These are phyloP conservation scores for Pelodiscus sinensis DNA, from an alignment of 2,113 vertebrate species.

Conservation along the genomic window DNA sequence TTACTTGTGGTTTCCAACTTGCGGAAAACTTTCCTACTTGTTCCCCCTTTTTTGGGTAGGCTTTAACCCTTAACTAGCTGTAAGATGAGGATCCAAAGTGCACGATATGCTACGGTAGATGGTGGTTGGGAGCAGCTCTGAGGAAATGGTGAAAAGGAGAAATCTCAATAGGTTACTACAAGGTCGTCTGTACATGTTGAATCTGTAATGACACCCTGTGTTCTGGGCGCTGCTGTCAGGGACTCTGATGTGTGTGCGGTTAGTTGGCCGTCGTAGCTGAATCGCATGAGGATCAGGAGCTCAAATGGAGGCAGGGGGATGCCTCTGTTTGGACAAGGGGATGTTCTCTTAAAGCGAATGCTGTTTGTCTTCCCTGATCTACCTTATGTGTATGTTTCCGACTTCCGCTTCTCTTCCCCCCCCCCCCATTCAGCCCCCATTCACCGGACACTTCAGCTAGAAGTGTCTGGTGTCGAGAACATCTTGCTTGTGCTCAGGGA, in stretches of 20 bases:
- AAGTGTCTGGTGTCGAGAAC: background rate
- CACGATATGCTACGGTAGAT: background rate
- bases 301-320: background rate
- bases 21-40: background rate
- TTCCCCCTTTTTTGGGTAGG: rapidly evolving
- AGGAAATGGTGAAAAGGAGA: background rate
- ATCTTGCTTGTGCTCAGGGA: background rate
- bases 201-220: background rate
- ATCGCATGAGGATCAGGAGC: background rate
- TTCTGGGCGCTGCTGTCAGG: background rate
- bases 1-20: background rate
- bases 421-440: background rate
- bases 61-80: background rate
- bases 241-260: background rate
- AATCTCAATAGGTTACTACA: too few species aligned
- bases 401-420: background rate
- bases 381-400: background rate
- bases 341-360: background rate
- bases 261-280: background rate
- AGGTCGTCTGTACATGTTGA: rapidly evolving
- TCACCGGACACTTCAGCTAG: too few species aligned
- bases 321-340: background rate
- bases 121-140: conserved; percentile 7
- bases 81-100: background rate
- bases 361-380: background rate